Conservation (phyloP, 37 sponge, comb jelly and placozoan genomes). For the Ephydatia muelleri region DNA sequence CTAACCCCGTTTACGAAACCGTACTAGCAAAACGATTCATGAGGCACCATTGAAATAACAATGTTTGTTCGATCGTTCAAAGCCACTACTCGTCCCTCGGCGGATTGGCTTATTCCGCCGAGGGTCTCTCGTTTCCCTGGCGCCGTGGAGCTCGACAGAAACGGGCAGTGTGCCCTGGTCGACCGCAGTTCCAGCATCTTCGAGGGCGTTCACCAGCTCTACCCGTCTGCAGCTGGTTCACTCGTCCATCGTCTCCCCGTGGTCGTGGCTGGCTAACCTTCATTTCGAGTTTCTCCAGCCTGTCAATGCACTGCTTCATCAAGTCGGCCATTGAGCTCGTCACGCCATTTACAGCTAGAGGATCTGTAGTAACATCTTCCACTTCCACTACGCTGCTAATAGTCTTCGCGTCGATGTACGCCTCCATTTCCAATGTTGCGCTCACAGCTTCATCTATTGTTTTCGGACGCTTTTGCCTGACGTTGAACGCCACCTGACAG, state of each 20-base stretch:
- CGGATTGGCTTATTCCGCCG: not conserved
- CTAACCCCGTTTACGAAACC: slow-evolving; percentile 7
- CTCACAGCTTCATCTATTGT: slow-evolving; percentile 25
- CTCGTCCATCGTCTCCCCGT: no score
- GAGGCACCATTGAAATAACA: not conserved
- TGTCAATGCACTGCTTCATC: slow-evolving; percentile 2
- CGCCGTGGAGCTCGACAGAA: not conserved
- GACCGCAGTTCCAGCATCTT: slow-evolving; percentile 19
- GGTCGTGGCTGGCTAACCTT: no score
- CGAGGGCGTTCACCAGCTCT: no score
- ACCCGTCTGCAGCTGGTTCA: no score
- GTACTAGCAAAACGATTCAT: not conserved
- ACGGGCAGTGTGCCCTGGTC: slow-evolving; percentile 18
- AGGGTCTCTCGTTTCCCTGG: slow-evolving; percentile 27
- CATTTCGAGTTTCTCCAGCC: slow-evolving; percentile 17
- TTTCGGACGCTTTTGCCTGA: slow-evolving; percentile 5
- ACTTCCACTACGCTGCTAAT: no score
- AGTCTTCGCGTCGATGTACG: slow-evolving; percentile 7
- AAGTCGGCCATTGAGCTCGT: no score
- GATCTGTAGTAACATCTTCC: no score
- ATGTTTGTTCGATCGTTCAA: not conserved
- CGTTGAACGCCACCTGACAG: slow-evolving; percentile 18
- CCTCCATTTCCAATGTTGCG: slow-evolving; percentile 26
- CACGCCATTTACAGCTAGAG: no score
- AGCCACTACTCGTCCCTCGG: slow-evolving; percentile 11